phyloP scores from a whole-genome alignment of 2,113 vertebrate genomes.

The Psammodynastes pulverulentus region DNA sequence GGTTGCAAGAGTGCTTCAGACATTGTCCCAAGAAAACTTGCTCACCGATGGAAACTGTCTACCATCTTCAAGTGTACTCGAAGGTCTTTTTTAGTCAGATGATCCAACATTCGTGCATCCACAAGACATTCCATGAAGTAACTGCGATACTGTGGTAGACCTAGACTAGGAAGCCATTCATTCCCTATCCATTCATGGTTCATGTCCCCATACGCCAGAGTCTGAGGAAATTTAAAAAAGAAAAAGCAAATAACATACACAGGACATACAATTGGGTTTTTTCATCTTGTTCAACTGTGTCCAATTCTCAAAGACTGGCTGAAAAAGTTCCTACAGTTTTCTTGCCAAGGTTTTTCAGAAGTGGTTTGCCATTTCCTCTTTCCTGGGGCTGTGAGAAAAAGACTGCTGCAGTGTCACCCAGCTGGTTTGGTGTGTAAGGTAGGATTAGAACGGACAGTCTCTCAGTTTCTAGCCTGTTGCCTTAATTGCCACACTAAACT shows the following conservation, averaged over 20 bases:
- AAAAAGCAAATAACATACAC: not conserved
- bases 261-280: not conserved
- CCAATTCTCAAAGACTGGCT: not conserved
- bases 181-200: constrained; percentile 99
- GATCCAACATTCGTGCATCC: constrained; percentile 94
- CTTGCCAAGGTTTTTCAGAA: not conserved
- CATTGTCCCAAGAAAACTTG: not conserved
- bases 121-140: constrained; percentile 99
- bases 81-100: constrained; percentile 96
- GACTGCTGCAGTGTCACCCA: not conserved
- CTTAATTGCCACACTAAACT: not conserved
- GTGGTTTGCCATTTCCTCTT: not conserved
- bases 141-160: constrained; percentile 94
- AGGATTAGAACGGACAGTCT: not conserved
- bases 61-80: constrained; percentile 97
- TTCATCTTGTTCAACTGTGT: not conserved
- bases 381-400: not conserved
- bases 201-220: constrained; percentile 96
- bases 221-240: constrained; percentile 67
- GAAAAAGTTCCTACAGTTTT: not conserved
- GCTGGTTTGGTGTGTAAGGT: not conserved
- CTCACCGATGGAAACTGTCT: constrained; percentile 96
- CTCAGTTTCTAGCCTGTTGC: not conserved
- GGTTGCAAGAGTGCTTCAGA: not conserved
- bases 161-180: constrained; percentile 93